Evolutionary conservation across 2,797 vertebrate genomes (phyloP).

Genomic region (Sebastes steindachneri): DNA sequence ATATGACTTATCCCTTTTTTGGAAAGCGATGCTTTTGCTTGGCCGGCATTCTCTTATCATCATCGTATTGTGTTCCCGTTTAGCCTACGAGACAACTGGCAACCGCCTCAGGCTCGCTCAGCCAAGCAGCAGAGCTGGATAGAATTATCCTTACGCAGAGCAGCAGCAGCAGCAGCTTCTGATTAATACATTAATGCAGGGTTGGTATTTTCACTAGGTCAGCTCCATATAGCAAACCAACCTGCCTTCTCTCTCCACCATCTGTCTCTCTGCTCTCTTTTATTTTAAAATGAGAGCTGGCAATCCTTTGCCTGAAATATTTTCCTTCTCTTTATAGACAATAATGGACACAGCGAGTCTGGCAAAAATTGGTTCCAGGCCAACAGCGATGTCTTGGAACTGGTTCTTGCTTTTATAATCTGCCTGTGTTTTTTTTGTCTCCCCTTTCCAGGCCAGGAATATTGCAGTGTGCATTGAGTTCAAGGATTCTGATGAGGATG

Average conservation of each 20-base stretch:
- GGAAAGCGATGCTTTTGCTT: constrained; percentile 12
- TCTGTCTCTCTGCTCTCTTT: constrained; percentile 19
- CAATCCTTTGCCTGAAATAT: background rate
- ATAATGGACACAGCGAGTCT: background rate
- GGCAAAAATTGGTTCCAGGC: constrained; percentile 3
- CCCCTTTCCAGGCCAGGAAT: constrained; percentile 90
- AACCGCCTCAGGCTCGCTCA: background rate
- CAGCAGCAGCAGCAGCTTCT: constrained; percentile 40
- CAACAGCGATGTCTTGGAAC: background rate
- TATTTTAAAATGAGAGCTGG: constrained; percentile 27
- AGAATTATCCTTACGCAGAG: constrained; percentile 44
- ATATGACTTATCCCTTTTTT: background rate
- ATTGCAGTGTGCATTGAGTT: constrained; percentile 96
- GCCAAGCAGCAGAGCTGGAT: constrained; percentile 47
- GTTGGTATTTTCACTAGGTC: constrained; percentile 22
- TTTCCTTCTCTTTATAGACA: constrained; percentile 12
- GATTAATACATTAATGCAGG: constrained; percentile 54
- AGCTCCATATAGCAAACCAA: constrained; percentile 13
- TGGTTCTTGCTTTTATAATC: background rate
- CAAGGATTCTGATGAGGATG: constrained; percentile 94
- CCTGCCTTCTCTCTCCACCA: background rate
- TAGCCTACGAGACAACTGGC: constrained; percentile 31
- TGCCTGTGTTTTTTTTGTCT: background rate
- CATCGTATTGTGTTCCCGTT: constrained; percentile 28
- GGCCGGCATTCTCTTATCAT: constrained; percentile 14